Evolutionary conservation across 2,888 invertebrate species (phyloP), one percentile per base, ranked within the genome.

Genomic region (Sipha maydis): DNA sequence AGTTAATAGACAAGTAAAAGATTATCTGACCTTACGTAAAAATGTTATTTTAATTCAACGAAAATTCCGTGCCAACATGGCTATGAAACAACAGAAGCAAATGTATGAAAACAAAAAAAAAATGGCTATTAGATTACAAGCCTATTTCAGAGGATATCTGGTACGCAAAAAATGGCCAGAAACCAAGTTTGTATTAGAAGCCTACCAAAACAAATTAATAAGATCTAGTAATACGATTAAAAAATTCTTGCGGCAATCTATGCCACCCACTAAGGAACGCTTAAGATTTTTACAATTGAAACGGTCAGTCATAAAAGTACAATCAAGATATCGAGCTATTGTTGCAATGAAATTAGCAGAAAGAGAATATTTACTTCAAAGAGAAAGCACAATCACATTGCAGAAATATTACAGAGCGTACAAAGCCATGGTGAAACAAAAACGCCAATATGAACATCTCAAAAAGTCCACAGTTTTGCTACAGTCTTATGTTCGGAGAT

Each of bases 61-160:
- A 54, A 83, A 28, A 21, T 90, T 78, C 28, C 73, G 75, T 17
- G 90, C 90, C 19, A 89, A 89, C 38, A 25, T n/a, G 31, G 54
- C 76, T 9, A 89, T 89, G 89, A 89, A 71, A 89, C 54, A 7
- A 28, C 85, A 90, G 75, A 89, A 83, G 41, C 0, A 17, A 28
- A 25, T 79, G 54, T 90, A 82, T 83, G 28, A 88, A 28, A 1
- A 38, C 9, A 54, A 75, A 25, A 89, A 75, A 89, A 19, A 1
- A 1, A 83, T 38, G 2, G 71, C 82, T 17, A 73, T 89, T 5
- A 73, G 8, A 25, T 34, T 90, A 34, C 90, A 90, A 77, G 56
- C 83, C 28, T 56, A 76, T 3, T 78, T 84, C 9, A 75, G 89
- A 85, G 86, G 89, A 31, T 38, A 89, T 67, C 38, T 69, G 34